phyloP scores from a whole-genome alignment of 1,140 invertebrate genomes.

The Aphelinus atriplicis region DNA sequence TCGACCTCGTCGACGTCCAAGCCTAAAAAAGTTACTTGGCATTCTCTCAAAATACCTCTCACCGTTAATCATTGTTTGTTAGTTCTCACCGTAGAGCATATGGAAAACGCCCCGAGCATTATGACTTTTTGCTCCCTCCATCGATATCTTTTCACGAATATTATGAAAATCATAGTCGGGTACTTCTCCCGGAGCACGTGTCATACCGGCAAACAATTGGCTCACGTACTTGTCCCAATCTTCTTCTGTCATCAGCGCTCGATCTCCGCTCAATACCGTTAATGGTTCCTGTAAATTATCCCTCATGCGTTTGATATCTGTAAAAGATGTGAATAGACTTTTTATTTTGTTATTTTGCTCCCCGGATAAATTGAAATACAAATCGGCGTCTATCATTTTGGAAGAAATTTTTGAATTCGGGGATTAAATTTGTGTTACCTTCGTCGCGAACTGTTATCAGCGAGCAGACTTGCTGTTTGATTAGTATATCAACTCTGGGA shows the following conservation, averaged over 20 bases:
- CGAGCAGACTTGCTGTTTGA: constrained; percentile 42
- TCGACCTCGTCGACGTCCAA: constrained; percentile 23
- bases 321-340: neutral
- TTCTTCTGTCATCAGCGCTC: constrained; percentile 39
- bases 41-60: too few relatives aligned
- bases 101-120: constrained; percentile 40
- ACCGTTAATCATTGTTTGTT: too few relatives aligned
- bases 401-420: neutral
- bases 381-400: neutral
- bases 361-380: neutral
- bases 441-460: constrained; percentile 43
- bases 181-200: neutral
- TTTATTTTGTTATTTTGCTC: too few relatives aligned
- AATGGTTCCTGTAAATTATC: constrained; percentile 6
- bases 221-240: constrained; percentile 47
- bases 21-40: constrained; percentile 10
- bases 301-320: constrained; percentile 45
- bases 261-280: constrained; percentile 3
- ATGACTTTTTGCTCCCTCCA: constrained; percentile 25
- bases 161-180: constrained; percentile 32
- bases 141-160: constrained; percentile 14
- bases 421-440: constrained; percentile 35
- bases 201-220: constrained; percentile 34
- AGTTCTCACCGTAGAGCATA: constrained; percentile 41
- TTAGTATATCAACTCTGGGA: constrained; percentile 36